Base-by-base conservation (phyloP, 2,113 vertebrate genomes). In the Camelus bactrianus region DNA sequence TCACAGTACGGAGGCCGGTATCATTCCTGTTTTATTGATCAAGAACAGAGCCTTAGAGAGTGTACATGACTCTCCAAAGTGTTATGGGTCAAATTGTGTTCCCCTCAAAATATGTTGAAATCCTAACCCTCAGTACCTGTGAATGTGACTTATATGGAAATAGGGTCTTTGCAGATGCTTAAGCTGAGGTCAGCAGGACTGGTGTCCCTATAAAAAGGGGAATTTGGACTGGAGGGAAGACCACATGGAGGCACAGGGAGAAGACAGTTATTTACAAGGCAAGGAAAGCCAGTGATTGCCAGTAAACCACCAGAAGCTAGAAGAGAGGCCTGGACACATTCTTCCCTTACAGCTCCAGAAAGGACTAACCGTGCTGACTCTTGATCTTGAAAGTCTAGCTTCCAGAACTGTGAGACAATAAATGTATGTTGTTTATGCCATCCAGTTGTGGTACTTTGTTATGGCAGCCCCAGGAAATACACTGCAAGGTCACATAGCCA, bases 401-500 rank as follows among this genome's bases (percentile, higher is more conserved):
- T 82, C 42, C 30, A 56, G 35, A 77, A 9, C 17, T 24, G 28
- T 16, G 15, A 94, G 67, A 56, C 5, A 15, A 62, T 26, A 12
- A 2, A 15, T 14, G 13, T 14, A 4, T 64, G 64, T 20, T 64
- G 60, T 52, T 75, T 17, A 8, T 58, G 42, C 4, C 48, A 86
- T 42, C 24, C 22, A 30, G n/a, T n/a, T 73, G 8, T 24, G 48
- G 28, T 9, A 30, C 65, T 88, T 84, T 67, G 42, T 32, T 73
- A 73, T 3, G 28, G 73, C 15, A 52, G 30, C 24, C 58, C 77
- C 30, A 52, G 73, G 46, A 87, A 81, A 46, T 12, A 30, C 17
- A 19, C 8, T 2, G 11, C 1, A 8, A 79, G n/a, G 46, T 70
- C 64, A 35, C 46, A 4, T 0, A 14, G 64, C 35, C 32, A 7